Percentiles rank a stretch among this genome's conserved stretches.
These are phyloP conservation scores for Tokudaia tokunoshimensis DNA, from an alignment of 2,797 vertebrate genomes.

Conservation along the genomic window DNA sequence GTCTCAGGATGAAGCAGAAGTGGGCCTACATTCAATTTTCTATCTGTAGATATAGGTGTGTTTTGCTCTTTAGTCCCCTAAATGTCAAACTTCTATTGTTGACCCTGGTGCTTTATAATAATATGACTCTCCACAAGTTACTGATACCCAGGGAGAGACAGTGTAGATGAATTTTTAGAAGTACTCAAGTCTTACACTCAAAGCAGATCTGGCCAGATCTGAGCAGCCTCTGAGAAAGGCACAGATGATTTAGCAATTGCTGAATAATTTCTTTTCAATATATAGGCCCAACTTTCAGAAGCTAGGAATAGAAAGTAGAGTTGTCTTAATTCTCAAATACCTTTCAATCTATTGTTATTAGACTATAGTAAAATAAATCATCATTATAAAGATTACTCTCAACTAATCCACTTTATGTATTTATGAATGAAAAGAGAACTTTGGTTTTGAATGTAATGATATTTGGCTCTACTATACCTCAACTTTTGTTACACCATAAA, in stretches of 20 bases:
- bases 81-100: background rate
- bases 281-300: background rate
- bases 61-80: constrained; percentile 19
- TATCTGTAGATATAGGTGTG: background rate
- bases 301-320: background rate
- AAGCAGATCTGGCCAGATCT: background rate
- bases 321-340: constrained; percentile 32
- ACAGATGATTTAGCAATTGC: background rate
- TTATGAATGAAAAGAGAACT: background rate
- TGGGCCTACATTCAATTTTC: background rate
- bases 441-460: background rate
- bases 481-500: background rate
- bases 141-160: background rate
- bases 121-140: background rate
- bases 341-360: background rate
- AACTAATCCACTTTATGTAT: background rate
- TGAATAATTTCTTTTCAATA: background rate
- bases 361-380: background rate
- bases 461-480: background rate
- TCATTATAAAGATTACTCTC: background rate
- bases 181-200: background rate
- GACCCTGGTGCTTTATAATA: background rate
- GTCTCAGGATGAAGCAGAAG: constrained; percentile 7
- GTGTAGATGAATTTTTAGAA: constrained; percentile 18
- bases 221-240: background rate